A percentile compares a stretch with the other conserved stretches of the same genome.
Evolutionary conservation across 2,888 invertebrate genomes (phyloP).

Genomic region (Vesta saturnalis): DNA sequence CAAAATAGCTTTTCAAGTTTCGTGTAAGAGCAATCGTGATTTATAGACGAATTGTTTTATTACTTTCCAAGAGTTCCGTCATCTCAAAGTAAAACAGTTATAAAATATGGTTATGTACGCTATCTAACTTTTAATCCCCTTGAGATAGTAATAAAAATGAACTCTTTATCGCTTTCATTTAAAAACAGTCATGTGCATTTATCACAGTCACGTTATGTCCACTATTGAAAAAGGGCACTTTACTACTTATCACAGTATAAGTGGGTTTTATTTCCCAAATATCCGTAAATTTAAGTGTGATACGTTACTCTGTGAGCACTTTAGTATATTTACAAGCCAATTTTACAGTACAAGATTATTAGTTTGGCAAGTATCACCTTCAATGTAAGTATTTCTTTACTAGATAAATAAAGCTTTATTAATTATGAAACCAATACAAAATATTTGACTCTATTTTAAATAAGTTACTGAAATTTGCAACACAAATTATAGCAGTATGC

Average conservation of each 20-base stretch:
- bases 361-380: too few species aligned
- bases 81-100: not conserved
- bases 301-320: too few species aligned
- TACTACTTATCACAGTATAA: not conserved
- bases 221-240: constrained; percentile 1
- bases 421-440: too few species aligned
- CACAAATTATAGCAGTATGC: too few species aligned
- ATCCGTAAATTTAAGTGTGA: too few species aligned
- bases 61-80: not conserved
- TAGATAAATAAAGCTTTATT: too few species aligned
- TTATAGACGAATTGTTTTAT: constrained; percentile 3
- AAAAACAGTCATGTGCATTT: not conserved
- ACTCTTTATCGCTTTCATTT: not conserved
- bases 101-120: constrained; percentile 3
- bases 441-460: too few species aligned
- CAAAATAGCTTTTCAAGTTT: not conserved
- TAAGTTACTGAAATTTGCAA: too few species aligned
- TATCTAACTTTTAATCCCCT: constrained; percentile 12
- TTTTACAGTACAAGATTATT: too few species aligned
- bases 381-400: too few species aligned
- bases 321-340: too few species aligned
- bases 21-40: not conserved
- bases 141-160: constrained; percentile 9
- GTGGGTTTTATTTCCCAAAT: too few species aligned
- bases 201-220: not conserved